Conservation (phyloP, 2,888 invertebrate species). For the Muschampia staudingeri region DNA sequence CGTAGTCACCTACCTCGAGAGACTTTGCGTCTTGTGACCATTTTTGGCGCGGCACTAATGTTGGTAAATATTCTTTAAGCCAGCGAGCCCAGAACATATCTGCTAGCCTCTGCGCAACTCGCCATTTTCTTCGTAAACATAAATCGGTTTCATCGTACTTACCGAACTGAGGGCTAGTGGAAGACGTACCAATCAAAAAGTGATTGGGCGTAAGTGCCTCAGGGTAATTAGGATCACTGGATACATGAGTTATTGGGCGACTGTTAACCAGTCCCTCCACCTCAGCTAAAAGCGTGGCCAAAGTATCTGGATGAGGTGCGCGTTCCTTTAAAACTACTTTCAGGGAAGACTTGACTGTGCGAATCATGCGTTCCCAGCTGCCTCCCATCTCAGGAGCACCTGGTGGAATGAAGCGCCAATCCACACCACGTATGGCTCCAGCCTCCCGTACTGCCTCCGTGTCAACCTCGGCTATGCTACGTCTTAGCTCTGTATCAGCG, state of each 20-base stretch:
- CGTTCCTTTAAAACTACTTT: not conserved
- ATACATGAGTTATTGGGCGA: not conserved
- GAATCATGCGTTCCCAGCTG: conserved; percentile 53
- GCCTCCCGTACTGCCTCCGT: conserved; percentile 13
- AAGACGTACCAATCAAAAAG: not conserved
- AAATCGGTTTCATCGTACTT: not conserved
- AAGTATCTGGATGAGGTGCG: not conserved
- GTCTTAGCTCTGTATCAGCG: not conserved
- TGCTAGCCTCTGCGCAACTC: not conserved
- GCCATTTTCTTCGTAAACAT: not conserved
- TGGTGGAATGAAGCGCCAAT: conserved; percentile 60
- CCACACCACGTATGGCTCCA: conserved; percentile 41
- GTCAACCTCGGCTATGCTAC: not conserved
- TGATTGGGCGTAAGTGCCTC: conserved; percentile 5
- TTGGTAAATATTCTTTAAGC: conserved; percentile 7
- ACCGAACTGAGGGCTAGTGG: not conserved
- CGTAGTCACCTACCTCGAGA: too few species aligned
- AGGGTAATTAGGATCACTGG: conserved; percentile 3
- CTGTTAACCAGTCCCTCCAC: not conserved
- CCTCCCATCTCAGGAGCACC: conserved; percentile 58
- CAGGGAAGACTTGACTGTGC: not conserved
- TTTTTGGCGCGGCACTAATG: not conserved
- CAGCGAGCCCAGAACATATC: not conserved
- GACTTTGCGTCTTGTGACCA: conserved; percentile 6
- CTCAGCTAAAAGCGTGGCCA: not conserved